Percentiles rank a stretch among this genome's conserved stretches.
These are phyloP conservation scores for Eulacestoma nigropectus DNA, from an alignment of 2,113 vertebrate species.

Conservation along the genomic window DNA sequence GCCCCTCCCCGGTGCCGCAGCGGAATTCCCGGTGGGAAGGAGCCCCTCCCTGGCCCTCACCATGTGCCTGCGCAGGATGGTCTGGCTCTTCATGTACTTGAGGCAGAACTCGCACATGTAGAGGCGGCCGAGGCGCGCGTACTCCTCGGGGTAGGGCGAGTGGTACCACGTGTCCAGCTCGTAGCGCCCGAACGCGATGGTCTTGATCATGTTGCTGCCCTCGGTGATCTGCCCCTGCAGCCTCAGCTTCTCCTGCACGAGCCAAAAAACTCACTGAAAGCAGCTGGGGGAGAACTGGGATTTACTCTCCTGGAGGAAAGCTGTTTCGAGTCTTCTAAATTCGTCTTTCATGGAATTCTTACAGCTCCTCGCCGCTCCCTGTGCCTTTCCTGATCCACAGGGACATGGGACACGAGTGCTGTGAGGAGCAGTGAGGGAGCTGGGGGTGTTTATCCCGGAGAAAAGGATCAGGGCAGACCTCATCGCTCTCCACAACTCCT, in stretches of 20 bases:
- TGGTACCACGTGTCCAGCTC: conserved; percentile 99
- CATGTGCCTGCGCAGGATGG: conserved; percentile 95
- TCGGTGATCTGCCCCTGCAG: conserved; percentile 97
- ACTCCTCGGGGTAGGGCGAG: conserved; percentile 97
- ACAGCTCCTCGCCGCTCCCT: fast-evolving
- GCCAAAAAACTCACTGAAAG: not conserved
- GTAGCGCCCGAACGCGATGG: conserved; percentile 95
- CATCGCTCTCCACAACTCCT: fast-evolving
- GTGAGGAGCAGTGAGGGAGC: not conserved
- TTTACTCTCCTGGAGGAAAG: not conserved
- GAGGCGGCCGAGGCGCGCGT: conserved; percentile 91
- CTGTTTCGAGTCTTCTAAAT: fast-evolving
- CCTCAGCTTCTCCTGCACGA: conserved; percentile 86
- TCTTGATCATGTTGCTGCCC: conserved; percentile 99
- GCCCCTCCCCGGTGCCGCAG: too few species aligned
- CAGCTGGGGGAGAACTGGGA: fast-evolving
- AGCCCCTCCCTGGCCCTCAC: conserved; percentile 61
- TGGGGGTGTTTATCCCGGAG: not conserved
- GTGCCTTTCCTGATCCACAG: fast-evolving
- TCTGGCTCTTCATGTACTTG: conserved; percentile 99
- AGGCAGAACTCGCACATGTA: conserved; percentile 99
- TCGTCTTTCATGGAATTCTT: fast-evolving
- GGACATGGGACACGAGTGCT: fast-evolving
- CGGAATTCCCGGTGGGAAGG: not conserved
- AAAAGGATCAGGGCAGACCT: not conserved